Evolutionary conservation across 2,113 vertebrate species (phyloP).

Genomic region (Chamaea fasciata): DNA sequence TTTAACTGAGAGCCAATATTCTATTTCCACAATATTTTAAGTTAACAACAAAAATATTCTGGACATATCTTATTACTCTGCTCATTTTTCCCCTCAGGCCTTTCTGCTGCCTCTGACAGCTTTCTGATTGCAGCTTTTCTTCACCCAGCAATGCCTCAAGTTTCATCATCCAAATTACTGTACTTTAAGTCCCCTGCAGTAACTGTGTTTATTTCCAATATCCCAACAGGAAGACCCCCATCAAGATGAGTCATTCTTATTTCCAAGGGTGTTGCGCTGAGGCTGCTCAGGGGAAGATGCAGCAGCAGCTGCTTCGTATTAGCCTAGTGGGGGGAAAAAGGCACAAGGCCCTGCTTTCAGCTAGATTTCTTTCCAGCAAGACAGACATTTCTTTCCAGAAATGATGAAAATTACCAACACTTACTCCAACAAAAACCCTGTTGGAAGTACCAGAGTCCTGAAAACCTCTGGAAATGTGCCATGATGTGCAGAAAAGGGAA

Average conservation of each 20-base stretch:
- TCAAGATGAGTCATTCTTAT: slow-evolving; percentile 59
- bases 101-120: slow-evolving; percentile 35
- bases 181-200: slow-evolving; percentile 52
- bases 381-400: background rate
- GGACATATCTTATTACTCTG: slow-evolving; percentile 53
- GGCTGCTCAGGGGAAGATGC: slow-evolving; percentile 29
- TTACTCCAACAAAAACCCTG: background rate
- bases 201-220: slow-evolving; percentile 60
- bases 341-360: background rate
- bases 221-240: slow-evolving; percentile 61
- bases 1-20: slow-evolving; percentile 46
- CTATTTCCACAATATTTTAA: slow-evolving; percentile 57
- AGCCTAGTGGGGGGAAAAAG: background rate
- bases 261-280: slow-evolving; percentile 39
- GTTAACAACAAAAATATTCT: slow-evolving; percentile 43
- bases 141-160: background rate
- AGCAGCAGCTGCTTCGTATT: background rate
- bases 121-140: slow-evolving; percentile 51
- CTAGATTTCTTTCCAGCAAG: background rate
- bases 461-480: background rate
- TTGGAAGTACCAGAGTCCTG: background rate
- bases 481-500: background rate
- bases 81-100: slow-evolving; percentile 28
- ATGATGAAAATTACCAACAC: background rate
- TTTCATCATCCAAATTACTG: slow-evolving; percentile 51